Evolutionary conservation across 2,797 vertebrate genomes (phyloP), one percentile per base, ranked within the genome.

Genomic region (Phrynocephalus guinanensis): DNA sequence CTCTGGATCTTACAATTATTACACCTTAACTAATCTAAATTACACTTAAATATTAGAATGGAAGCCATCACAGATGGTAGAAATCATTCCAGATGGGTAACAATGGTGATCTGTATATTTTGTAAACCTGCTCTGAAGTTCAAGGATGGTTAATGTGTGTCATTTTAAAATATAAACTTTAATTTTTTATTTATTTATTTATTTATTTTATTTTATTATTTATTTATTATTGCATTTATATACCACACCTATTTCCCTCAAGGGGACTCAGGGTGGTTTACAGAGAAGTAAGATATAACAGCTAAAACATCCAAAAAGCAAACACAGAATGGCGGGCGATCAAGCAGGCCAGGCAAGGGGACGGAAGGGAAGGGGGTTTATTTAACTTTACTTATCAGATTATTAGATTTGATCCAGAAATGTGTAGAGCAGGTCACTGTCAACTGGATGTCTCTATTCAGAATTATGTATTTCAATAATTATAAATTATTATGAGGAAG

Each of bases 41-140:
- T 91, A 78, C 84, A 50, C 6, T 73, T 9, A 75, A 88, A 91
- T 28, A 77, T 38, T 71, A 83, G 38, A n/a, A 24, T 72, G 16
- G n/a, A 72, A 72, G 20, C 30, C 33, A 30, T 18, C 71, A 72
- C 11, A 7, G 20, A 48, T 10, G 30, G n/a, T 33, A 18, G 33
- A 60, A 60, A 63, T 70, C 75, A 82, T 50, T 70, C 26, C 18
- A 18, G 28, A 38, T 11, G 3, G 26, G 5, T 24, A 72, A n/a
- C 67, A 83, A 30, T 72, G 77, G 67, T 68, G 60, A 63, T 20
- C 4, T 20, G 60, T 63, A 22, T 8, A 68, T 20, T 77, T 67
- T 82, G 48, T 60, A 73, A 63, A 38, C 1, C 22, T 6, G 20
- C 3, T 83, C 2, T 44, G 16, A 77, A 52, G 20, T 50, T 30